Evolutionary conservation across 2,113 vertebrate genomes (phyloP), one percentile per base, ranked within the genome.

Genomic region (Percopsis transmontana): DNA sequence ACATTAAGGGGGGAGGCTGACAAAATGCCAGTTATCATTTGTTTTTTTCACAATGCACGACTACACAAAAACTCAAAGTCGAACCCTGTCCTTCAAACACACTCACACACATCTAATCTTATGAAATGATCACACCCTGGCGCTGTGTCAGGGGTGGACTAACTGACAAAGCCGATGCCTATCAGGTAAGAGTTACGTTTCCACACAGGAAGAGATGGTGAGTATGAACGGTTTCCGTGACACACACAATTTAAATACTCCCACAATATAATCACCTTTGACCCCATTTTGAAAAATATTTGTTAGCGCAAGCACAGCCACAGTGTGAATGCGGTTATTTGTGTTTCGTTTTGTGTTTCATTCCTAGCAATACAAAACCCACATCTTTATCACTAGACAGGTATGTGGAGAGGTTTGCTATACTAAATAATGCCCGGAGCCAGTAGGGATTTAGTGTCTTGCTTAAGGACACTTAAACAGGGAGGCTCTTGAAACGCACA

Each of bases 21-120:
- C 63, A 68, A 51, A 62, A 54, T 77, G 76, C 61, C 83, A 82
- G 72, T 63, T 73, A n/a, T 67, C 41, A 9, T 48, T 51, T 60
- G 15, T 47, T 2, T 33, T 39, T 18, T 48, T 38, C 24, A 38
- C 21, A 59, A 50, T 65, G n/a, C n/a, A n/a, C 18, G 55, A 65
- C 56, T 33, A 51, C 20, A 7, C 13, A 41, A 0, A 16, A 33
- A 50, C 47, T 5, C 16, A 47, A 64, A 40, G 39, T 38, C 9
- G 5, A 44, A n/a, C 6, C 4, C 1, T 55, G 38, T 27, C 20
- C 14, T 53, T 58, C 57, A 62, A n/a, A 33, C 58, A 40, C 23
- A 40, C 27, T 47, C 58, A 53, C 24, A 27, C 45, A 27, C 39
- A 51, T 42, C 27, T 58, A 15, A 66, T 44, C 57, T 50, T 52